Evolutionary conservation across 2,888 invertebrate genomes (phyloP).

Genomic region (Stenchaetothrips biformis): DNA sequence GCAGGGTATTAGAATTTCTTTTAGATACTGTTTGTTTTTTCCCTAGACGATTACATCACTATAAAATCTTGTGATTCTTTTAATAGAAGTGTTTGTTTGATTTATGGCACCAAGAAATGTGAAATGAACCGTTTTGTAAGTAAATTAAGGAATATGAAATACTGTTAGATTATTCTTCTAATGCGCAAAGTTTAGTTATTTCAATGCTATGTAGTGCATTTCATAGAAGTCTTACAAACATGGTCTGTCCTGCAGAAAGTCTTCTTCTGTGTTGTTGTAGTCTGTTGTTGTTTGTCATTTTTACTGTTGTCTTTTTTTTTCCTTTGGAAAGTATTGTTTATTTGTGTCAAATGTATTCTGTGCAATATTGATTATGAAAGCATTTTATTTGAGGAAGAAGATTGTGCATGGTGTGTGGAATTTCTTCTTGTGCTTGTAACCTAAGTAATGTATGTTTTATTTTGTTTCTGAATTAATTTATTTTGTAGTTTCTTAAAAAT

Average conservation of each 20-base stretch:
- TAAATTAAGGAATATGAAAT: neutral
- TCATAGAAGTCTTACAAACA: neutral
- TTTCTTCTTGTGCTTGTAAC: neutral
- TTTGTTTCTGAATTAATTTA: slow-evolving; percentile 15
- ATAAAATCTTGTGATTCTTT: neutral
- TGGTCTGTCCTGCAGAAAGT: neutral
- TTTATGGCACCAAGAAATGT: neutral
- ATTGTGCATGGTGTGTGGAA: neutral
- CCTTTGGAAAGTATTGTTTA: neutral
- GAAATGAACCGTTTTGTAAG: neutral
- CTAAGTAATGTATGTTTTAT: neutral
- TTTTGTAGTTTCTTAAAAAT: neutral
- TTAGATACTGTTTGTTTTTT: neutral
- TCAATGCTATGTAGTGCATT: neutral
- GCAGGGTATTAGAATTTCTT: neutral
- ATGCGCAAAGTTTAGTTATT: neutral
- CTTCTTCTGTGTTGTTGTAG: neutral
- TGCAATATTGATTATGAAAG: slow-evolving; percentile 1
- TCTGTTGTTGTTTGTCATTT: neutral
- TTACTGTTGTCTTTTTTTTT: neutral
- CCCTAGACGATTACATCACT: neutral
- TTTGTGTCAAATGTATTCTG: neutral
- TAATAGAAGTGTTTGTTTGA: neutral
- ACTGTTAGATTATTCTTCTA: neutral
- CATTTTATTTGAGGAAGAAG: neutral